Base-by-base conservation (phyloP, 2,113 vertebrate species). In the Beaufortia kweichowensis region DNA sequence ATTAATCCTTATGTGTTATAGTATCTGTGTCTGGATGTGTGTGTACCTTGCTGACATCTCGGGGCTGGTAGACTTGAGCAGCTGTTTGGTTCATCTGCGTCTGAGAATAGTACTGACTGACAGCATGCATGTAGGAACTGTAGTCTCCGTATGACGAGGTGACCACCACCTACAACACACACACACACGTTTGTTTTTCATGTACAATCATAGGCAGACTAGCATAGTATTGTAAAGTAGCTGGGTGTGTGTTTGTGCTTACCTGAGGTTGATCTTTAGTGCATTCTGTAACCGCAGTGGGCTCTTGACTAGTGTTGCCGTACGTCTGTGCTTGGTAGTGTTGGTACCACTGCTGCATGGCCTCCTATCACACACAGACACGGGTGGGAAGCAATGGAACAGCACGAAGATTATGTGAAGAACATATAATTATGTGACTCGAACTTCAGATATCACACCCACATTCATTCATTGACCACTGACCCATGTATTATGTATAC, bases 341-440 rank as follows among this genome's bases (percentile, higher is more conserved):
- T 78, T 94, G 91, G 89, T 92, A 94, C 92, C 91, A 94, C 71
- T 93, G 91, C 88, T 93, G 93, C 84, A 88, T 88, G 87, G 89
- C 90, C 81, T 94, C 93, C 92, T 92, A 72, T 6, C 17, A 80
- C 70, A 86, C 24, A 81, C 21, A 80, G 57, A 77, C 24, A 68
- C 66, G 81, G 33, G 75, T 59, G 29, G 46, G 73, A 53, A 79
- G 56, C 33, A 33, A 9, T 23, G 3, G 48, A 69, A 29, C 9
- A 50, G 26, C n/a, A 67, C 33, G 21, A 68, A 68, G 43, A 46
- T 9, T 19, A 53, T n/a, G 7, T 21, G 8, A 53, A 53, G 7
- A n/a, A 21, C 19, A n/a, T 2, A 2, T 12, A 14, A 43, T 4
- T 4, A 3, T 46, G 11, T 46, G 41, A 46, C 41, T 17, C 1